Evolutionary conservation across 2,113 vertebrate genomes (phyloP).

Genomic region (Collichthys lucidus): DNA sequence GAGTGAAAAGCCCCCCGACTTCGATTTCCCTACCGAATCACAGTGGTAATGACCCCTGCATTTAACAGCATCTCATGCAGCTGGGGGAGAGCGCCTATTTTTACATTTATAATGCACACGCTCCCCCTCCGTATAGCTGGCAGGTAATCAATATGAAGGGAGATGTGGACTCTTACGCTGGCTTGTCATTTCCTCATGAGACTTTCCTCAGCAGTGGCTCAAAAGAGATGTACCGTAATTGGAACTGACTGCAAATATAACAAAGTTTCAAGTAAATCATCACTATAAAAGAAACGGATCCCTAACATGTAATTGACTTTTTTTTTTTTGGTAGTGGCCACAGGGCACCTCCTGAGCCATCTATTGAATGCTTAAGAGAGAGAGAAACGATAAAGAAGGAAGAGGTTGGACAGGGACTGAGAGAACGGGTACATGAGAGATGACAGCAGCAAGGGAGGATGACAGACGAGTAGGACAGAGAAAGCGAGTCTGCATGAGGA

Average conservation of each 20-base stretch:
- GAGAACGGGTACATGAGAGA: conserved; percentile 56
- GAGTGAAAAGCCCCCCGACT: conserved; percentile 15
- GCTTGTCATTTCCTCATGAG: conserved; percentile 30
- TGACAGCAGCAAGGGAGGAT: conserved; percentile 45
- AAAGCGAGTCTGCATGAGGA: conserved; percentile 42
- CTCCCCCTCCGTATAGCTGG: neutral
- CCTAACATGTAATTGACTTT: conserved; percentile 14
- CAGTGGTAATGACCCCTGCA: conserved; percentile 54
- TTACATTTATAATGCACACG: conserved; percentile 52
- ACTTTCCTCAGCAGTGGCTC: neutral
- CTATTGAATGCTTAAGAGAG: conserved; percentile 21
- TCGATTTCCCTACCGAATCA: conserved; percentile 50
- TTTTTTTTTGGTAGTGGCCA: neutral
- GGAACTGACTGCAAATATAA: neutral
- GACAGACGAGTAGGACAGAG: conserved; percentile 51
- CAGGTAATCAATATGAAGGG: conserved; percentile 53
- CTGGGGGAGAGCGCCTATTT: conserved; percentile 36
- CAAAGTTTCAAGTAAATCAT: conserved; percentile 23
- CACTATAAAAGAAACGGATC: conserved; percentile 13
- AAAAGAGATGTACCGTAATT: conserved; percentile 6
- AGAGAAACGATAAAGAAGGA: conserved; percentile 6
- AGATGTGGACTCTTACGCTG: neutral
- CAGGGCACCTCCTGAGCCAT: conserved; percentile 21
- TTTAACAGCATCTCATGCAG: conserved; percentile 35
- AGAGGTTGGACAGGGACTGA: conserved; percentile 38